Percentiles rank a stretch among this genome's conserved stretches.
Conservation (phyloP, 2,888 invertebrate genomes). For the Anthoptus insignis region DNA sequence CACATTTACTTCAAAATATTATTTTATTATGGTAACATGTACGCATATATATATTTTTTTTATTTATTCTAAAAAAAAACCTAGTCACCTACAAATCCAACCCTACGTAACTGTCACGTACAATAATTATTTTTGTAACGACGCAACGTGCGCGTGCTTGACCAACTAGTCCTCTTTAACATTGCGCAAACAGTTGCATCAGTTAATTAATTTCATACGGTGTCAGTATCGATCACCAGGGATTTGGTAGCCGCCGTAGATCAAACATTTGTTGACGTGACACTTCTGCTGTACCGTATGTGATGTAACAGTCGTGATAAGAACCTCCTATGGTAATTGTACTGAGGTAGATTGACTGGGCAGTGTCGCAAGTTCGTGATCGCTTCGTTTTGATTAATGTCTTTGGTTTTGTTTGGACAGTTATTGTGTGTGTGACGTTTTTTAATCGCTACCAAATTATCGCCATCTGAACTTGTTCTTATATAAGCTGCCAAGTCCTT, state of each 20-base stretch:
- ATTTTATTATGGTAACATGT: no score
- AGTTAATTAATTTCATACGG: constrained; percentile 71
- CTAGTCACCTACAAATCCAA: not conserved
- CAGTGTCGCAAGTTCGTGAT: constrained; percentile 26
- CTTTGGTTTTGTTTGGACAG: constrained; percentile 4
- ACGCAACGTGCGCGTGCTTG: constrained; percentile 13
- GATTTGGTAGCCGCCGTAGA: constrained; percentile 62
- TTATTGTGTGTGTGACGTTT: constrained; percentile 3
- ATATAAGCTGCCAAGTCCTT: not conserved
- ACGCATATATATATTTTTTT: no score
- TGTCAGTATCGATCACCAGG: constrained; percentile 74
- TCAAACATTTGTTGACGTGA: constrained; percentile 72
- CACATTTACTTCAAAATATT: constrained; percentile 87
- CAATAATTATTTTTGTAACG: constrained; percentile 4
- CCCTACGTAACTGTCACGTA: not conserved
- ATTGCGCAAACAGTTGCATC: constrained; percentile 57
- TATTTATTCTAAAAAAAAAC: no score
- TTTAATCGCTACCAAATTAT: constrained; percentile 9
- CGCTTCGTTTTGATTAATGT: constrained; percentile 8
- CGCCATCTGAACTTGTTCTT: constrained; percentile 5
- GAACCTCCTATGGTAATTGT: constrained; percentile 34
- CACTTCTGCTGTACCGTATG: constrained; percentile 44
- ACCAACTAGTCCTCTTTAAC: constrained; percentile 43
- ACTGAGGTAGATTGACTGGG: constrained; percentile 17
- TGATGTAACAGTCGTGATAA: constrained; percentile 58